A percentile compares a stretch with the other conserved stretches of the same genome.
Conservation (phyloP, 1,140 invertebrate species). For the Pseudomyrmex dendroicus region DNA sequence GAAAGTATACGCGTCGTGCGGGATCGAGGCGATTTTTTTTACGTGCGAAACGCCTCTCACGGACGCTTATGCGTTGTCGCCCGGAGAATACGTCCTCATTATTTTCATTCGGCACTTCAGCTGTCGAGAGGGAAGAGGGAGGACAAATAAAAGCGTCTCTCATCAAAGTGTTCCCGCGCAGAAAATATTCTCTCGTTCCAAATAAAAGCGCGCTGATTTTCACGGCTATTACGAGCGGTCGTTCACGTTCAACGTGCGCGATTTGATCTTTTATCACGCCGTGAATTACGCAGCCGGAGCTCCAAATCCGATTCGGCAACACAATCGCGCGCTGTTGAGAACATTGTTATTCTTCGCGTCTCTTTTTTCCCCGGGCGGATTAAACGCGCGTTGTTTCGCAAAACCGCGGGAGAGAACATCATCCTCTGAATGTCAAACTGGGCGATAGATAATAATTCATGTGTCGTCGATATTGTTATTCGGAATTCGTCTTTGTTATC, state of each 20-base stretch:
- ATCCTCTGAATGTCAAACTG: not conserved
- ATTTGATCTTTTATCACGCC: conserved; percentile 23
- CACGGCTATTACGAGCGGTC: conserved; percentile 24
- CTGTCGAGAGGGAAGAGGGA: too few relatives aligned
- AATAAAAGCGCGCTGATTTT: conserved; percentile 37
- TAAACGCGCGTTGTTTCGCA: not conserved
- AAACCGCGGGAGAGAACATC: not conserved
- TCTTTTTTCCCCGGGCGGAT: too few relatives aligned
- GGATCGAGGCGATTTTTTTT: not conserved
- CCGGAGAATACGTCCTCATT: conserved; percentile 2
- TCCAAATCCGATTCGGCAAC: not conserved
- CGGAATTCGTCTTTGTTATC: conserved; percentile 13
- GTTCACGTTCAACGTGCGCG: not conserved
- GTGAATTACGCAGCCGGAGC: not conserved
- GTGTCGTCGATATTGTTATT: not conserved
- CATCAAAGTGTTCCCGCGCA: conserved; percentile 45
- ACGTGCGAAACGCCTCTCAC: not conserved
- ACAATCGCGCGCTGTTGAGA: not conserved
- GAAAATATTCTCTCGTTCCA: conserved; percentile 36
- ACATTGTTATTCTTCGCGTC: not conserved
- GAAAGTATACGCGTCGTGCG: too few relatives aligned
- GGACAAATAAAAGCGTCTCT: conserved; percentile 55
- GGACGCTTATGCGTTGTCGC: not conserved
- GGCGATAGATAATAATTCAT: not conserved
- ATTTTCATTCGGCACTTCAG: not conserved